Conservation (phyloP, 2,113 vertebrate genomes). For the Leptocoma aspasia region DNA sequence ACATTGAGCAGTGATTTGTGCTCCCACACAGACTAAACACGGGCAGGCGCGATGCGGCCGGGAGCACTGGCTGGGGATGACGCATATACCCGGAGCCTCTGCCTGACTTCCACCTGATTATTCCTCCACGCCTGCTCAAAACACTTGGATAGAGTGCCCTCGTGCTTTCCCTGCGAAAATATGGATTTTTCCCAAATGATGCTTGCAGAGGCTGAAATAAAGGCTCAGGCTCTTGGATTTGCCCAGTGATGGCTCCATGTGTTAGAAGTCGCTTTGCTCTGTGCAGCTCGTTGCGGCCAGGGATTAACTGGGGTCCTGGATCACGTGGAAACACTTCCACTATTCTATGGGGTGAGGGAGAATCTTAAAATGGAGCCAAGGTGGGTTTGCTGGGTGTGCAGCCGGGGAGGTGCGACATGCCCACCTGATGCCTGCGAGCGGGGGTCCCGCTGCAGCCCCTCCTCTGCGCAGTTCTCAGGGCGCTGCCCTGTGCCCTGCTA, state of each 20-base stretch:
- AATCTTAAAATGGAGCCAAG: background rate
- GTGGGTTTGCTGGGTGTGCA: background rate
- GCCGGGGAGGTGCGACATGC: background rate
- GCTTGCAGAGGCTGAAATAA: background rate
- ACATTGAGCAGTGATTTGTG: slow-evolving; percentile 45
- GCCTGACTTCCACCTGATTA: background rate
- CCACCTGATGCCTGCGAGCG: rapidly evolving
- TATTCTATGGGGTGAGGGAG: background rate
- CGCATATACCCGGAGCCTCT: background rate
- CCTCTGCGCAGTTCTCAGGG: background rate
- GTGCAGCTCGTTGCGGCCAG: rapidly evolving
- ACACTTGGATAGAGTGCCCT: background rate
- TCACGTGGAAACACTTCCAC: background rate
- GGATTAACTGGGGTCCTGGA: background rate
- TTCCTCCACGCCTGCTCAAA: background rate
- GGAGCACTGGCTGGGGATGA: background rate
- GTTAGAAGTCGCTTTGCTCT: background rate
- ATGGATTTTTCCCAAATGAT: background rate
- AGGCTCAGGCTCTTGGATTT: background rate
- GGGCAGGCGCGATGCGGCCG: background rate
- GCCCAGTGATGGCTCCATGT: rapidly evolving
- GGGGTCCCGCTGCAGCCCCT: background rate
- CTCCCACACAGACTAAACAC: slow-evolving; percentile 65
- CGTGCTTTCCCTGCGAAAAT: background rate
- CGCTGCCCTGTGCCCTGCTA: background rate